These are phyloP conservation scores for Ectobius pallidus DNA, from an alignment of 2,888 invertebrate species.

Conservation along the genomic window DNA sequence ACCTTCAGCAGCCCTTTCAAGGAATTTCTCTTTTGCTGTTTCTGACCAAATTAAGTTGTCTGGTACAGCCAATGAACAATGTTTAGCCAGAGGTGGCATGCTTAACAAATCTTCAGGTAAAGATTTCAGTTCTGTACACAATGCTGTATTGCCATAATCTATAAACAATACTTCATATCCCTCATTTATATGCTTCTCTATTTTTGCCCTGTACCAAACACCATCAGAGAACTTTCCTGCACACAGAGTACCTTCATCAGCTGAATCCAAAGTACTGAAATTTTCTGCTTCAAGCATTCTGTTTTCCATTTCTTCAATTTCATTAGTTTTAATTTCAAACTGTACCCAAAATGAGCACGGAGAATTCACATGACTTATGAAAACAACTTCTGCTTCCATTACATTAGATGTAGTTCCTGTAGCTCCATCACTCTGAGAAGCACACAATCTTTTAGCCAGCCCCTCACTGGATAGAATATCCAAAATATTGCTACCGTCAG, in stretches of 20 bases:
- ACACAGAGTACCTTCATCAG: conserved; percentile 61
- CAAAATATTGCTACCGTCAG: neutral
- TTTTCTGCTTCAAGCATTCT: conserved; percentile 63
- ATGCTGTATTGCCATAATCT: conserved; percentile 72
- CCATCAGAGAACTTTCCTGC: conserved; percentile 69
- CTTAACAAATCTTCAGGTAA: conserved; percentile 65
- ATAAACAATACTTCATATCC: conserved; percentile 67
- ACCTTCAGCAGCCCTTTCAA: conserved; percentile 71
- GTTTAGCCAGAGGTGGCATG: conserved; percentile 65
- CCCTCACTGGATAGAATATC: neutral
- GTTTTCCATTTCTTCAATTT: conserved; percentile 58
- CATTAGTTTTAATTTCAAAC: conserved; percentile 60
- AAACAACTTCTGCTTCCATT: conserved; percentile 54
- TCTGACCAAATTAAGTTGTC: conserved; percentile 68
- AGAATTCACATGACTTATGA: conserved; percentile 70
- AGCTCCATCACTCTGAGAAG: neutral
- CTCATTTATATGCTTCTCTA: conserved; percentile 60
- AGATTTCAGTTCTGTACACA: conserved; percentile 63
- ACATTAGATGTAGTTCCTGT: too few relatives aligned
- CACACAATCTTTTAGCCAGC: neutral
- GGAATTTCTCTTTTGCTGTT: conserved; percentile 67
- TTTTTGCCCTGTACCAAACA: conserved; percentile 70
- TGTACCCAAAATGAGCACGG: conserved; percentile 78
- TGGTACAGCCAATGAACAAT: conserved; percentile 66
- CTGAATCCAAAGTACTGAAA: conserved; percentile 50